Conservation (phyloP, 2,888 invertebrate genomes). For the Encarsia formosa region DNA sequence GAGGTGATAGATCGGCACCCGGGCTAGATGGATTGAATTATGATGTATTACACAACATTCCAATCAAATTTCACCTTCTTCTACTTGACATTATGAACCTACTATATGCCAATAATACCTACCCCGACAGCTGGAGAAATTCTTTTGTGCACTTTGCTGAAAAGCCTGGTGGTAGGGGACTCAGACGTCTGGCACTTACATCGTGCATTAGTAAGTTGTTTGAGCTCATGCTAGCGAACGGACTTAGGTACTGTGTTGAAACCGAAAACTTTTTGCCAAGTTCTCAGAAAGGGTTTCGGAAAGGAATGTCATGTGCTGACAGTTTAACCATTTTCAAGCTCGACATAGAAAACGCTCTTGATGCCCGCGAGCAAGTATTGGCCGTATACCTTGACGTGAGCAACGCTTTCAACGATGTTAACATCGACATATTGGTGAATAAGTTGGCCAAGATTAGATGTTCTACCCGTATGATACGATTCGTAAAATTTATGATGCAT, state of each 20-base stretch:
- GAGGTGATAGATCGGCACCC: background rate
- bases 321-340: background rate
- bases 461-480: too few relatives aligned
- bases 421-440: too few relatives aligned
- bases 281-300: background rate
- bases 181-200: background rate
- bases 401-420: too few relatives aligned
- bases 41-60: background rate
- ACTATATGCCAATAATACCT: background rate
- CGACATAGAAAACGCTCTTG: too few relatives aligned
- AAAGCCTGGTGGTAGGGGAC: background rate
- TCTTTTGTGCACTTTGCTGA: background rate
- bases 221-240: background rate
- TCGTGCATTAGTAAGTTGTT: background rate
- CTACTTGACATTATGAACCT: background rate
- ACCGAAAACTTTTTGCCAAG: background rate
- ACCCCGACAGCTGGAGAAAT: background rate
- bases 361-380: too few relatives aligned
- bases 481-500: too few relatives aligned
- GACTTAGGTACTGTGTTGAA: background rate
- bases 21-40: background rate
- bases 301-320: background rate
- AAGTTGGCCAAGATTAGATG: too few relatives aligned
- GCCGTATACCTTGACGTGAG: too few relatives aligned
- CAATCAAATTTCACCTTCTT: background rate